phyloP scores from a whole-genome alignment of 2,888 invertebrate genomes.

The Prenolepis imparis region DNA sequence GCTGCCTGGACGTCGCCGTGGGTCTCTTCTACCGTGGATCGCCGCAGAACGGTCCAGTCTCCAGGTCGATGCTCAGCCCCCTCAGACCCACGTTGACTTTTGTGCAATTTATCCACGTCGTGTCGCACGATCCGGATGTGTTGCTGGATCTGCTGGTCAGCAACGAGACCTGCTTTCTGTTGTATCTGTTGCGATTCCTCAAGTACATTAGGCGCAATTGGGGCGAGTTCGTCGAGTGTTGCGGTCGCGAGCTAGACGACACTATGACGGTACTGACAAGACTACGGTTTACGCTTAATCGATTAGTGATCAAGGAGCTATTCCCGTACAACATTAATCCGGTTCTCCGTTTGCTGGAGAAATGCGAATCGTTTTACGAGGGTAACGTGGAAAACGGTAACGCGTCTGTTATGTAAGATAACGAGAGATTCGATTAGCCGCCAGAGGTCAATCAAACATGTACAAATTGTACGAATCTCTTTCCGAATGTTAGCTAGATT shows the following conservation, averaged over 20 bases:
- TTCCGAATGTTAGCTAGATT: constrained; percentile 47
- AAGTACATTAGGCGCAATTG: constrained; percentile 95
- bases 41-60: constrained; percentile 92
- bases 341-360: constrained; percentile 93
- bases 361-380: constrained; percentile 94
- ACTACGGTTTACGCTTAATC: constrained; percentile 92
- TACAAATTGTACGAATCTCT: constrained; percentile 69
- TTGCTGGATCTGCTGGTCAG: constrained; percentile 94
- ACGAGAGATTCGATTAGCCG: constrained; percentile 38
- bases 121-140: constrained; percentile 93
- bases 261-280: constrained; percentile 94
- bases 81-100: constrained; percentile 95
- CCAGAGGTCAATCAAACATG: constrained; percentile 53
- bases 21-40: constrained; percentile 94
- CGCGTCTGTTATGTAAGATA: constrained; percentile 53
- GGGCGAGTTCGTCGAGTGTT: constrained; percentile 93
- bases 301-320: constrained; percentile 93
- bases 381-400: constrained; percentile 92
- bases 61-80: constrained; percentile 92
- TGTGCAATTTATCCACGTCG: constrained; percentile 94
- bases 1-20: constrained; percentile 94
- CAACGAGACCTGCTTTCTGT: constrained; percentile 95
- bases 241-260: constrained; percentile 91
- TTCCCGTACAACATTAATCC: constrained; percentile 97
- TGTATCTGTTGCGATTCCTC: constrained; percentile 94